These are phyloP conservation scores for Otolemur garnettii DNA, from an alignment of 2,113 vertebrate genomes.

Conservation along the genomic window DNA sequence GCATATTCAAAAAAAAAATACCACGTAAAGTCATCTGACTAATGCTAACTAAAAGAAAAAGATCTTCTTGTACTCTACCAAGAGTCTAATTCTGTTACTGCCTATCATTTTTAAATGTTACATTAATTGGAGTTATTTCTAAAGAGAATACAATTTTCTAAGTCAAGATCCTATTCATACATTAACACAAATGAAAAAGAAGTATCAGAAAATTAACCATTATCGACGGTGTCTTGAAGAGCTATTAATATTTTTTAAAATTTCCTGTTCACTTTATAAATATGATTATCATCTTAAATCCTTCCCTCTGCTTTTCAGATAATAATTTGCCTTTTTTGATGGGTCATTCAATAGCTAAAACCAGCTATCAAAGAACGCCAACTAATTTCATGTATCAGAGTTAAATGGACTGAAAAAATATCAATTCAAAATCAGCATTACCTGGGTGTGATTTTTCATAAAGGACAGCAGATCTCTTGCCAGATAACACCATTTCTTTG, in stretches of 20 bases:
- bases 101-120: slow-evolving; percentile 9
- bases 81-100: slow-evolving; percentile 29
- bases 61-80: neutral
- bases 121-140: slow-evolving; percentile 1
- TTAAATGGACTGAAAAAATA: slow-evolving; percentile 64
- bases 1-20: slow-evolving; percentile 60
- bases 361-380: slow-evolving; percentile 62
- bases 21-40: neutral
- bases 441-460: slow-evolving; percentile 88
- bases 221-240: neutral
- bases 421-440: slow-evolving; percentile 78
- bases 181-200: slow-evolving; percentile 16
- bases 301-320: slow-evolving; percentile 43
- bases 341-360: slow-evolving; percentile 56
- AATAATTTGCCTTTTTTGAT: slow-evolving; percentile 59
- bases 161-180: slow-evolving; percentile 9
- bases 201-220: slow-evolving; percentile 39
- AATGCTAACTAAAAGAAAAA: slow-evolving; percentile 29
- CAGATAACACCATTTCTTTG: slow-evolving; percentile 88
- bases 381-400: slow-evolving; percentile 48
- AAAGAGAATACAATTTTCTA: slow-evolving; percentile 48
- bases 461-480: slow-evolving; percentile 86
- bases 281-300: slow-evolving; percentile 4
- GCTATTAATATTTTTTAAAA: slow-evolving; percentile 1
- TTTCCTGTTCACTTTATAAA: slow-evolving; percentile 61